Conservation (phyloP, 2,888 invertebrate genomes). For the Pelosia muscerda region DNA sequence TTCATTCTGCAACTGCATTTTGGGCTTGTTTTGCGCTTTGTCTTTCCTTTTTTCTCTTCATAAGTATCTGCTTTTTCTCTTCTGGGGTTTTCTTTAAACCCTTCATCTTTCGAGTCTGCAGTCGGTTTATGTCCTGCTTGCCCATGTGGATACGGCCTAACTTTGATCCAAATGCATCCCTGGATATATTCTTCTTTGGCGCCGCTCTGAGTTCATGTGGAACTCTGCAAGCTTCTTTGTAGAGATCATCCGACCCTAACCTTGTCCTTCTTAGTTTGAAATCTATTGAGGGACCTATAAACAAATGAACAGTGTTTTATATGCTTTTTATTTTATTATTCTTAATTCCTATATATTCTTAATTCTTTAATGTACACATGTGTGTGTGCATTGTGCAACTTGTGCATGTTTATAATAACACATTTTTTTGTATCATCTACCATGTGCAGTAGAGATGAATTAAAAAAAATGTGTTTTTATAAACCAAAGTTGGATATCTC, state of each 20-base stretch:
- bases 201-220: conserved; percentile 92
- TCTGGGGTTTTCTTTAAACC: conserved; percentile 92
- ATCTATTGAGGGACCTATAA: conserved; percentile 94
- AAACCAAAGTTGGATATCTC: too few species aligned
- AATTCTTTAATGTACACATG: too few species aligned
- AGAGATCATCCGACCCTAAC: conserved; percentile 95
- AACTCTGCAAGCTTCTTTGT: conserved; percentile 92
- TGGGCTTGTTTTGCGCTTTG: conserved; percentile 61
- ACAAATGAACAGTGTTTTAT: too few species aligned
- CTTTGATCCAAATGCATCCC: conserved; percentile 95
- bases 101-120: conserved; percentile 97
- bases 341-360: not conserved
- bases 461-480: too few species aligned
- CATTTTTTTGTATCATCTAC: too few species aligned
- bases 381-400: too few species aligned
- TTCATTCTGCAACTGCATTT: conserved; percentile 60
- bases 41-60: conserved; percentile 83
- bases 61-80: conserved; percentile 88
- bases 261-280: conserved; percentile 94
- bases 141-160: conserved; percentile 97
- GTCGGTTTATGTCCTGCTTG: conserved; percentile 92
- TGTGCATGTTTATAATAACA: too few species aligned
- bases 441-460: not conserved
- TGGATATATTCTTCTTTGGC: conserved; percentile 96
- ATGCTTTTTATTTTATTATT: not conserved